A percentile compares a stretch with the other conserved stretches of the same genome.
Conservation (phyloP, 2,888 invertebrate genomes). For the Malachius bipustulatus region DNA sequence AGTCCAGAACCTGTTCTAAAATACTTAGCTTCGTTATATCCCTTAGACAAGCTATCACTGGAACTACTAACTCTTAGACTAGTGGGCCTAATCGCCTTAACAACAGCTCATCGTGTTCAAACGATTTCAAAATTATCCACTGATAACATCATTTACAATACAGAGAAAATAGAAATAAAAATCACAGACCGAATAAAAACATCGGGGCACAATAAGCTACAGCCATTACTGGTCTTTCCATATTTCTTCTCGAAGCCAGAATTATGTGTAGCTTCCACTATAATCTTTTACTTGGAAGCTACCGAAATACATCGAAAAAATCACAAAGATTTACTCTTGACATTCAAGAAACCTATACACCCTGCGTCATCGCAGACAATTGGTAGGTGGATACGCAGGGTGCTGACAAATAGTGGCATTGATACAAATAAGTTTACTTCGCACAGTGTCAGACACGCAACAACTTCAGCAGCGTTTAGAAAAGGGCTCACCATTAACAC, state of each 20-base stretch:
- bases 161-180: not conserved
- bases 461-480: slow-evolving; percentile 21
- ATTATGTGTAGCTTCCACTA: slow-evolving; percentile 12
- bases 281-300: slow-evolving; percentile 10
- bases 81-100: not conserved
- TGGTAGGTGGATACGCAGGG: slow-evolving; percentile 14
- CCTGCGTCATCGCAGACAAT: slow-evolving; percentile 13
- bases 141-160: not conserved
- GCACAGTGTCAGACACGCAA: slow-evolving; percentile 21
- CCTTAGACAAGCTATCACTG: slow-evolving; percentile 10
- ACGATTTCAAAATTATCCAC: not conserved
- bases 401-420: slow-evolving; percentile 18
- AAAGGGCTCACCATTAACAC: slow-evolving; percentile 18
- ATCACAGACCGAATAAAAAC: not conserved
- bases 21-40: slow-evolving; percentile 12
- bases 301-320: slow-evolving; percentile 9
- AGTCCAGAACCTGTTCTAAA: slow-evolving; percentile 8
- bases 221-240: slow-evolving; percentile 15
- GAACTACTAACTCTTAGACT: not conserved
- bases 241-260: slow-evolving; percentile 11
- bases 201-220: slow-evolving; percentile 2
- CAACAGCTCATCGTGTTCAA: slow-evolving; percentile 4
- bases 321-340: slow-evolving; percentile 5
- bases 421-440: slow-evolving; percentile 19
- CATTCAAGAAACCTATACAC: slow-evolving; percentile 13